Evolutionary conservation across 1,140 invertebrate genomes (phyloP).

Genomic region (Lordiphosa collinella): DNA sequence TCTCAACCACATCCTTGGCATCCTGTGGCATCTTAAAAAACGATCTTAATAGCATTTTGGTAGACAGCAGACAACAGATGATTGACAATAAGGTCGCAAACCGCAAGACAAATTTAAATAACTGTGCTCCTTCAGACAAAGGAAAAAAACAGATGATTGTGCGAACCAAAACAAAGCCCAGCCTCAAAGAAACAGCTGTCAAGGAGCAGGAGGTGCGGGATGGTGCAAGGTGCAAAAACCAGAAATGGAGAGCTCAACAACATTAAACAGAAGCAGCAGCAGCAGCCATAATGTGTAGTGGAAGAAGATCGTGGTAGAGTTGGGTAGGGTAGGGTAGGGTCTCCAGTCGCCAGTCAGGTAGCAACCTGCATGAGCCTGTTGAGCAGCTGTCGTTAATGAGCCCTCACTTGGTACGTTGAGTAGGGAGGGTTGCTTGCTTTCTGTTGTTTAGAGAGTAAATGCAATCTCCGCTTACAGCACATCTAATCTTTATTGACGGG

Average conservation of each 20-base stretch:
- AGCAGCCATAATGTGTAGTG: slow-evolving; percentile 58
- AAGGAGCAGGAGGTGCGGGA: slow-evolving; percentile 26
- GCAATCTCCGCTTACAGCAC: slow-evolving; percentile 59
- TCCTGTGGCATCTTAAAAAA: slow-evolving; percentile 20
- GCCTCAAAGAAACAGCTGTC: slow-evolving; percentile 61
- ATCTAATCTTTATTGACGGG: slow-evolving; percentile 68
- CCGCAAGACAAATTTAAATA: slow-evolving; percentile 74
- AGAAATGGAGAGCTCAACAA: slow-evolving; percentile 22
- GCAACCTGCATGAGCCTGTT: slow-evolving; percentile 48
- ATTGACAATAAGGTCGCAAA: slow-evolving; percentile 61
- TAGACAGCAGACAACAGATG: slow-evolving; percentile 56
- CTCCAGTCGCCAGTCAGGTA: slow-evolving; percentile 43
- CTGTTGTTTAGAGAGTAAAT: slow-evolving; percentile 49
- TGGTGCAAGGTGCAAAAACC: slow-evolving; percentile 68
- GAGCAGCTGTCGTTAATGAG: slow-evolving; percentile 75
- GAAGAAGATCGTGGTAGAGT: slow-evolving; percentile 17
- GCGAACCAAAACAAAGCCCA: slow-evolving; percentile 62
- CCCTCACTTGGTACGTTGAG: slow-evolving; percentile 22
- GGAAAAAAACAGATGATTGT: slow-evolving; percentile 67
- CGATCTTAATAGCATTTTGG: slow-evolving; percentile 35
- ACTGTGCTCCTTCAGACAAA: slow-evolving; percentile 43
- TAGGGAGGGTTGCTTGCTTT: slow-evolving; percentile 4
- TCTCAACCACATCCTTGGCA: slow-evolving; percentile 28
- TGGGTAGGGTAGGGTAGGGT: slow-evolving; percentile 16
- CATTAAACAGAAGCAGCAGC: slow-evolving; percentile 75